Percentiles rank a stretch among this genome's conserved stretches.
Evolutionary conservation across 1,140 invertebrate genomes (phyloP).

Genomic region (Magallana ariakensis): DNA sequence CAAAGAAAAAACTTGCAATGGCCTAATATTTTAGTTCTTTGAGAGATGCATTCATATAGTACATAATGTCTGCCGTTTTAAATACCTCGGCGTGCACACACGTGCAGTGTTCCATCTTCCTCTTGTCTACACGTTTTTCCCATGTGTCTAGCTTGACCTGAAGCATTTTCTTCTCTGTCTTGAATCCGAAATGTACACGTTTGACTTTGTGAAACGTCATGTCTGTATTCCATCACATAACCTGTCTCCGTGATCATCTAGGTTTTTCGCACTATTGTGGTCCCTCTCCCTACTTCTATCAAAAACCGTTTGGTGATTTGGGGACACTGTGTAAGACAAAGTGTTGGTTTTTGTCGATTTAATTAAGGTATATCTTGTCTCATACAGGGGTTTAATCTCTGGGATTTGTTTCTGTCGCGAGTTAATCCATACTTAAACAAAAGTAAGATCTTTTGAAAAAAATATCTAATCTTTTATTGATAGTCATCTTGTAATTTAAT

Average conservation of each 20-base stretch:
- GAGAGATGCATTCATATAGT: too few species aligned
- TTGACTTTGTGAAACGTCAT: neutral
- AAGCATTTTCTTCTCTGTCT: constrained; percentile 15
- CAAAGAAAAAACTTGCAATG: too few species aligned
- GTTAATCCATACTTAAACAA: constrained; percentile 18
- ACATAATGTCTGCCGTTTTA: neutral
- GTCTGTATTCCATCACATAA: neutral
- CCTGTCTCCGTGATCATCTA: neutral
- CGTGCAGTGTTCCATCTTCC: neutral
- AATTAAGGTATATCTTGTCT: constrained; percentile 16
- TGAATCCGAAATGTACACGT: constrained; percentile 4
- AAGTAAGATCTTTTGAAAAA: constrained; percentile 18
- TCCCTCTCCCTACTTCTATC: neutral
- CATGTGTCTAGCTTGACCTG: neutral
- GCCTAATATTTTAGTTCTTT: too few species aligned
- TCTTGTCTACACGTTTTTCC: neutral
- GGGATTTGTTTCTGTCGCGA: neutral
- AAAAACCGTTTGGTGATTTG: neutral
- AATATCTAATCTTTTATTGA: constrained; percentile 16
- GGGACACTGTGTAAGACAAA: neutral
- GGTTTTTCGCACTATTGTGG: neutral
- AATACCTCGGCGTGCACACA: neutral
- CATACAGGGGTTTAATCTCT: neutral
- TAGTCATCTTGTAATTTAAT: constrained; percentile 9
- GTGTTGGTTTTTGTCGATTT: neutral